Base-by-base conservation (phyloP, 1,140 invertebrate genomes). In the Grapholita molesta region DNA sequence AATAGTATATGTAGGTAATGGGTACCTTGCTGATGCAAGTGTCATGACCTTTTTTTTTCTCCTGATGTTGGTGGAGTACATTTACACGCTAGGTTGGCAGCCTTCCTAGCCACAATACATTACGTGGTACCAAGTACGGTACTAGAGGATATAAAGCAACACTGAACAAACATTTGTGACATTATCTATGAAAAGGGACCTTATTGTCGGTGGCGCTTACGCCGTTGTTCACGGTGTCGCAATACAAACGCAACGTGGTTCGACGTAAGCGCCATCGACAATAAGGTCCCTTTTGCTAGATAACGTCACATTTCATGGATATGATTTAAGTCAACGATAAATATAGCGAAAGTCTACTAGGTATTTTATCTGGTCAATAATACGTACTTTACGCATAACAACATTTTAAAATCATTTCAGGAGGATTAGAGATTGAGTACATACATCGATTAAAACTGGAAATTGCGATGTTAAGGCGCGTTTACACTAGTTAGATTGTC, bases 1-100 rank as follows among this genome's bases (percentile, higher is more conserved):
- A 87, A 77, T 82, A 89, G 73, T 72, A 76, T 71, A 70, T 68
- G 66, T 70, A 69, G 67, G 48, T 71, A 53, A 67, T 70, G 67
- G 23, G 24, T 66, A 38, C 33, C 64, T 55, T 52, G 71, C 42
- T 57, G 48, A 12, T 68, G 42, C 30, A 66, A 21, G 32, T 67
- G 18, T 68, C 65, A 66, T 67, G 18, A 38, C 12, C n/a, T 1
- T 12, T 11, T 4, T 15, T 48, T 38, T 12, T 21, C 28, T 61
- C 53, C 24, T 15, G 24, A 4, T 25, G 53, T 24, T 53, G 21
- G 52, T 24, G 38, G n/a, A 42, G 38, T 15, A 15, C 28, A 30
- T 42, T 42, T 42, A 1, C n/a, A 12, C 38, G 38, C 6, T 42
- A 42, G 38, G 7, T 48, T 48, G 1, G 42, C 15, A 42, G 38